Conservation (phyloP, 2,113 vertebrate genomes). For the Phalacrocorax brasilianus region DNA sequence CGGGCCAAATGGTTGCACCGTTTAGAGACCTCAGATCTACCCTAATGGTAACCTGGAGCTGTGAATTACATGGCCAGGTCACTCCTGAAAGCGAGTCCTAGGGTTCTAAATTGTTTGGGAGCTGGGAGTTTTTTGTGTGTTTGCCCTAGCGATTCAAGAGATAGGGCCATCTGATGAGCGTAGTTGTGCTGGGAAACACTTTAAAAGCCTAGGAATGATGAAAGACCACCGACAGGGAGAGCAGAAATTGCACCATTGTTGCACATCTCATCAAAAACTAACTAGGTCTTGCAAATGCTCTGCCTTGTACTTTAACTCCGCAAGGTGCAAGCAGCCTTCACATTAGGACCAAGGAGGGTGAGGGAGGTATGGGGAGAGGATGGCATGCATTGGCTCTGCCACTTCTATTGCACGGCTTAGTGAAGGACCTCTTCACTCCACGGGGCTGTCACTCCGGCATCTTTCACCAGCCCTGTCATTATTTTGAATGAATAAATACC, state of each 20-base stretch:
- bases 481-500: conserved; percentile 57
- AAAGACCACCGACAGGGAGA: not conserved
- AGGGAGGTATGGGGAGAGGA: not conserved
- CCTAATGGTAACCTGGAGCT: not conserved
- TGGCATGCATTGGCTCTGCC: accelerated
- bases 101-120: not conserved
- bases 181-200: not conserved
- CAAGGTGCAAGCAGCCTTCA: not conserved
- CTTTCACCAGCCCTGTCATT: not conserved
- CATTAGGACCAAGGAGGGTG: not conserved
- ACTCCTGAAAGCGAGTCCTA: not conserved
- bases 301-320: not conserved
- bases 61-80: not conserved
- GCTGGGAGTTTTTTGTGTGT: not conserved
- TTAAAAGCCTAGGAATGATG: not conserved
- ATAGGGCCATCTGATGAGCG: not conserved
- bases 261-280: not conserved
- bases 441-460: not conserved
- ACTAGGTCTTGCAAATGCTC: not conserved
- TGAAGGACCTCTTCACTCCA: not conserved
- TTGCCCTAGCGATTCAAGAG: not conserved
- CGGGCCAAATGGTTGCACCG: not conserved
- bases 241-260: not conserved
- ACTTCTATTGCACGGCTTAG: not conserved
- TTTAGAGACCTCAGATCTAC: not conserved